Conservation (phyloP, 2,113 vertebrate genomes). For the Urocolius indicus region DNA sequence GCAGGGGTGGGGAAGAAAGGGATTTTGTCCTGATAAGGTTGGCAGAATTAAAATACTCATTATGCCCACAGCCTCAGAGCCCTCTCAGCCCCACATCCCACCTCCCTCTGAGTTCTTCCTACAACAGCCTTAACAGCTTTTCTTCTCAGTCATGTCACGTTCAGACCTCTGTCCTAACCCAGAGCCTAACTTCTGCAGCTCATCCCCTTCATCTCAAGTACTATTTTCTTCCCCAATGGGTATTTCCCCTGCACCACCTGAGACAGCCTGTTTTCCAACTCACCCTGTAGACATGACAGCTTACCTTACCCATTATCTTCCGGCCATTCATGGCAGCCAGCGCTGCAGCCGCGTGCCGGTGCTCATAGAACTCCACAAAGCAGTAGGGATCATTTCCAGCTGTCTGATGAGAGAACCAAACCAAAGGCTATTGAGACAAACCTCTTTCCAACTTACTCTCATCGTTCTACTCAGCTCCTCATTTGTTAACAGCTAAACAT, state of each 20-base stretch:
- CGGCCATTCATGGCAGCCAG: slow-evolving; percentile 98
- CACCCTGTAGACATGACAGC: slow-evolving; percentile 85
- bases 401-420: slow-evolving; percentile 78
- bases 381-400: slow-evolving; percentile 98
- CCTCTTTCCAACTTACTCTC: too few species aligned
- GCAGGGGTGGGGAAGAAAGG: too few species aligned
- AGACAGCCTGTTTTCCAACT: slow-evolving; percentile 61
- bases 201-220: fast-evolving
- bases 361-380: slow-evolving; percentile 98
- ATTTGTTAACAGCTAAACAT: fast-evolving
- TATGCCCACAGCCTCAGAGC: fast-evolving
- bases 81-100: background rate
- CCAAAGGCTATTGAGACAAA: background rate
- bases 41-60: background rate
- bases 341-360: slow-evolving; percentile 95
- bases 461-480: background rate
- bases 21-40: too few species aligned
- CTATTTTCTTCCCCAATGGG: too few species aligned
- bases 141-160: fast-evolving
- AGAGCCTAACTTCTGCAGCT: background rate
- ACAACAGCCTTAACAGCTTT: fast-evolving
- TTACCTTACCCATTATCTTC: slow-evolving; percentile 99
- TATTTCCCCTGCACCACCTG: background rate
- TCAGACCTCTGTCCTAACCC: fast-evolving
- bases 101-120: background rate